Base-by-base conservation (phyloP, 2,888 invertebrate species). In the Drosophila testacea region DNA sequence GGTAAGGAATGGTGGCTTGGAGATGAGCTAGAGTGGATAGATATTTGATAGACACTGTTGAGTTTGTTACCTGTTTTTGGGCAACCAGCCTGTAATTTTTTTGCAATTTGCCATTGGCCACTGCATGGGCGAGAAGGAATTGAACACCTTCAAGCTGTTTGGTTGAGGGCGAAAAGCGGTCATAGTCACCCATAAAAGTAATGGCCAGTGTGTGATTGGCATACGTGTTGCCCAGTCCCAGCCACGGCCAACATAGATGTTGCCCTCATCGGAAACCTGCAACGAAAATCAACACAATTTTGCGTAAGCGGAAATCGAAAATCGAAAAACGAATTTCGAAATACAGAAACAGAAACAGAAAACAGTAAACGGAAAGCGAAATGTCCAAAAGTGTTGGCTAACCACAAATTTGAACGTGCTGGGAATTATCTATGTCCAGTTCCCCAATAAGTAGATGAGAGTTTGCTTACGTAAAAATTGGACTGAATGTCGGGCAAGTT, bases 181-280 rank as follows among this genome's bases (percentile, higher is more conserved):
- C 86, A 77, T 90, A 94, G 84, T 94, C 93, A 27, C 94, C 94
- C 87, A 94, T 92, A 75, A 94, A 93, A 64, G 92, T 92, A 41
- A 94, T 91, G 4, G 93, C 93, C 67, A 94, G 90, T 47, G 93
- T 92, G 59, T 92, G 91, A 86, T 91, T 92, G 16, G 93, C 92
- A 85, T 94, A 94, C 38, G 94, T 93, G 65, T 94, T 94, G 93
- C 92, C 42, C 91, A 92, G 65, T 93, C 91, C 94, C 93, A 94
- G 70, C 94, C 94, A 65, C 94, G 91, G 32, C 94, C 94, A 51
- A 93, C 93, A 80, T 94, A 94, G 36, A 94, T 90, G 69, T 92
- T 92, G 6, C 94, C 94, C 90, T 94, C 94, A 38, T 93, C 93
- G 6, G 94, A 94, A 57, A 95, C 92, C 77, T 86, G 27, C 27